These are phyloP conservation scores for Enteromius mattozi DNA, from an alignment of 2,797 vertebrate species.

Conservation along the genomic window DNA sequence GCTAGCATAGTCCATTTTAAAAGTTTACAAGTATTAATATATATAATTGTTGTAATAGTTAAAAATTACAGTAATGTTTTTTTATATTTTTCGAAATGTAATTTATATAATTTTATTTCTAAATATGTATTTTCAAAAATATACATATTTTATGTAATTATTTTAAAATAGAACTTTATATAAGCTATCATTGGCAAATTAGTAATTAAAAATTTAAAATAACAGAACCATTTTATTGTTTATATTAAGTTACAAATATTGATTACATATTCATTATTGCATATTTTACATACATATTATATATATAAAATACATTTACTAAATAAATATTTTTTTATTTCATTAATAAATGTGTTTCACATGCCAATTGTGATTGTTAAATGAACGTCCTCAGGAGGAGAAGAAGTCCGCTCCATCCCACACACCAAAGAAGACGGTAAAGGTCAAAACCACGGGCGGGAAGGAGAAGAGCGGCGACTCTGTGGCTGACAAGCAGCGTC, in stretches of 20 bases:
- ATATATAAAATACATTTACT: too few relatives aligned
- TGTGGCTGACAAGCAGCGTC: slow-evolving; percentile 86
- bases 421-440: slow-evolving; percentile 97
- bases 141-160: neutral
- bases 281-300: neutral
- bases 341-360: neutral
- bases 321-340: too few relatives aligned
- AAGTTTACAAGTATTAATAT: neutral
- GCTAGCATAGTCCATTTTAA: neutral
- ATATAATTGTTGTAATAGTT: too few relatives aligned
- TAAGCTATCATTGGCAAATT: too few relatives aligned
- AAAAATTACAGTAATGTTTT: neutral
- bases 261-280: neutral
- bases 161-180: too few relatives aligned
- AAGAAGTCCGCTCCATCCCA: slow-evolving; percentile 88
- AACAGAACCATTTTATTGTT: too few relatives aligned
- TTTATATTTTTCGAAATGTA: neutral
- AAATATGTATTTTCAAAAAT: neutral
- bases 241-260: too few relatives aligned
- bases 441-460: slow-evolving; percentile 83
- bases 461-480: slow-evolving; percentile 59
- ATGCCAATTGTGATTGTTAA: neutral
- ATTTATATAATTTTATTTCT: neutral
- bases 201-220: too few relatives aligned
- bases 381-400: slow-evolving; percentile 80